Conservation (phyloP, 2,797 vertebrate genomes). For the Todus mexicanus region DNA sequence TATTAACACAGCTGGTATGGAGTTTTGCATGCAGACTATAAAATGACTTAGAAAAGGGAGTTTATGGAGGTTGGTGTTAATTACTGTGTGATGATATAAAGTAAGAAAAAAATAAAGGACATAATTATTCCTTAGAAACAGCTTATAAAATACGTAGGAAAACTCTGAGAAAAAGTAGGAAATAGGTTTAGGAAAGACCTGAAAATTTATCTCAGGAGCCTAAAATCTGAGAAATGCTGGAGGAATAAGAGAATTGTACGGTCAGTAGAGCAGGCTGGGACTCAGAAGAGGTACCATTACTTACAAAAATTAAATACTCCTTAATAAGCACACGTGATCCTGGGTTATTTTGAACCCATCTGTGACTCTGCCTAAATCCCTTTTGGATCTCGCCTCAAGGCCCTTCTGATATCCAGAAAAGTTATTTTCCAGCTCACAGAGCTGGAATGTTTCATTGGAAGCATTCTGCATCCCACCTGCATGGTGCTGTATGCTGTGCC, state of each 20-base stretch:
- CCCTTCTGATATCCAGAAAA: background rate
- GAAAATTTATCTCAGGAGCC: background rate
- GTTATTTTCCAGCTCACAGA: background rate
- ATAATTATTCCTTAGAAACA: background rate
- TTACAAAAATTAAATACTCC: background rate
- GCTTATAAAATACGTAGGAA: background rate
- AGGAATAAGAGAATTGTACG: background rate
- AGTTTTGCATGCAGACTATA: background rate
- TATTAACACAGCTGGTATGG: background rate
- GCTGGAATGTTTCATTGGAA: background rate
- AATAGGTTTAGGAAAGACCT: background rate
- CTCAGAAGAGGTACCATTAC: background rate
- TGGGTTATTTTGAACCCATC: background rate
- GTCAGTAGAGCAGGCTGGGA: background rate
- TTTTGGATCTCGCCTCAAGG: background rate
- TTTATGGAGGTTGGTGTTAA: background rate
- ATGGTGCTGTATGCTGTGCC: background rate
- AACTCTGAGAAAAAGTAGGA: background rate
- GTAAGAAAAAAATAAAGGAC: background rate
- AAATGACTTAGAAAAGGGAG: background rate
- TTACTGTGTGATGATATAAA: background rate
- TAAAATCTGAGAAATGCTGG: background rate
- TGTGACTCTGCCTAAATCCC: background rate
- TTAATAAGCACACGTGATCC: background rate
- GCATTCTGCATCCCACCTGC: background rate